Base-by-base conservation (phyloP, 2,797 vertebrate species). In the Salarias fasciatus region DNA sequence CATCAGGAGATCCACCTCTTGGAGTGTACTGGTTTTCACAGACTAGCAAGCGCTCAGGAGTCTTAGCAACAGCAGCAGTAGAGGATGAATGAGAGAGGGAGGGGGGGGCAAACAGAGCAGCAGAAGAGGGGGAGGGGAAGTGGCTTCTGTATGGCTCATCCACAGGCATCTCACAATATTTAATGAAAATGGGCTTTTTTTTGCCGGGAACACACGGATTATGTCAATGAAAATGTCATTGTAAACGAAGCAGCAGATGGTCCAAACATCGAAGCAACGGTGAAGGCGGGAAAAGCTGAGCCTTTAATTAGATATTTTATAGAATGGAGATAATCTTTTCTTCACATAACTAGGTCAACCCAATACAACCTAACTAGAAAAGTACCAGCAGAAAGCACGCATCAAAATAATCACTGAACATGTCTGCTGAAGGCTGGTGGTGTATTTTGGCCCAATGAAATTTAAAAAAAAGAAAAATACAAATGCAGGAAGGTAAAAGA, bases 21-120 rank as follows among this genome's bases (percentile, higher is more conserved):
- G 11, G 64, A 73, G 62, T 80, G 67, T 78, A 72, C 82, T 86
- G 83, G 81, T 83, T 85, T 85, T 69, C 69, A 76, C 73, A 75
- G 67, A 79, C 83, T 69, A 75, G 69, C 62, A 59, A 68, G 72
- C 45, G 11, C 55, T 72, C 72, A 60, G 66, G 28, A 0, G 77
- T 89, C 90, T 80, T 91, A 88, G 90, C 86, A 90, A 91, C 87
- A 88, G 86, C 80, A 81, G 78, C 31, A 40, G 56, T 80, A 82
- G 69, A 83, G 83, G 79, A 78, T 68, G 77, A 60, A 59, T 30
- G 44, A 77, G 76, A 70, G 76, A 73, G 72, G 58, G 64, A 66
- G 45, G 40, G 44, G 64, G 36, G 63, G 47, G 57, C 62, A n/a
- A n/a, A n/a, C n/a, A 58, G 63, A 83, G 72, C 51, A 58, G 43